Evolutionary conservation across 1,140 invertebrate species (phyloP), one percentile per base, ranked within the genome.

Genomic region (Xylocopa sonorina): DNA sequence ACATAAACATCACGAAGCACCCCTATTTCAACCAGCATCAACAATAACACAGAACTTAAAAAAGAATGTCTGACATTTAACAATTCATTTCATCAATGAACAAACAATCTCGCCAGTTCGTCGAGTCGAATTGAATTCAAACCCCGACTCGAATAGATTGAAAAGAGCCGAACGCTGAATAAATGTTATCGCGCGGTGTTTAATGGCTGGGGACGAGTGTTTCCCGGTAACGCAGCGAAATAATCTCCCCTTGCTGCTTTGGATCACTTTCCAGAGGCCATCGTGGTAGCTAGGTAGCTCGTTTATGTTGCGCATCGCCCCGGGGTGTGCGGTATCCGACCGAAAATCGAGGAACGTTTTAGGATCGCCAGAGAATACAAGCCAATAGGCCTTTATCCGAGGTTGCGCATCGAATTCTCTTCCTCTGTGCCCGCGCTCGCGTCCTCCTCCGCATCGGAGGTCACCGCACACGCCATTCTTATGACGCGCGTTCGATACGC

Each of bases 251-350:
- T 68, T 48, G 66, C 67, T 38, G 67, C 55, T 78, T 71, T 72
- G 32, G 75, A 78, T 78, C 75, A 71, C 55, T 78, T 78, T 71
- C 67, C 55, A 29, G 21, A 24, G 38, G 51, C 67, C 53, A 68
- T 76, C 51, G 64, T 51, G 24, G 60, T 34, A 62, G 29, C 27
- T 62, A 48, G 43, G 58, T 74, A 43, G 51, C 75, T 85, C 83
- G 83, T 86, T 85, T 85, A 85, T 82, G 71, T 86, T 85, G 80
- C 84, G 84, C 84, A 86, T 82, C 43, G 84, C 84, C 81, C 60
- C 48, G 50, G 80, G 84, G 55, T 71, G 83, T 86, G 84, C 83
- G 83, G 84, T 86, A 84, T 80, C 66, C 80, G 66, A 41, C 71
- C 57, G 84, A 82, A 86, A 86, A 86, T 86, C 75, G 76, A 67